phyloP scores from a whole-genome alignment of 2,888 invertebrate genomes.

The Lepas anatifera region DNA sequence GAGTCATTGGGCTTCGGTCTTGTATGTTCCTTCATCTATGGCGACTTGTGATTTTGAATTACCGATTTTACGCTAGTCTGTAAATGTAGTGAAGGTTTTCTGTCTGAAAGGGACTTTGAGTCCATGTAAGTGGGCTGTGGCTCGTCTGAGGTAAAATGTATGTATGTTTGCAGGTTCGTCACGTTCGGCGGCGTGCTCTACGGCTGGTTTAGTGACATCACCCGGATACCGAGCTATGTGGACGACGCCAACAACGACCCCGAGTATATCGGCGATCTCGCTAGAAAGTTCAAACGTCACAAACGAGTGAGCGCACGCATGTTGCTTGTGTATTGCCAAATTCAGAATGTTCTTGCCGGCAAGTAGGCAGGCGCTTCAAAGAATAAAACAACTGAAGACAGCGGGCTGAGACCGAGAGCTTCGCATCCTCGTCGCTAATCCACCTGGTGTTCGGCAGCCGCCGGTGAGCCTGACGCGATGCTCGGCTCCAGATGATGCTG shows the following conservation, averaged over 20 bases:
- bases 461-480: conserved; percentile 68
- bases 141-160: neutral
- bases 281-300: neutral
- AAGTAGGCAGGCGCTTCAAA: no score
- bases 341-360: no score
- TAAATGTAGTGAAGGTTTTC: no score
- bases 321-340: no score
- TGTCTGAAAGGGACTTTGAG: no score
- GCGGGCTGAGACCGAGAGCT: neutral
- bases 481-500: conserved; percentile 58
- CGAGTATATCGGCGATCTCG: neutral
- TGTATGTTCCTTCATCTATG: no score
- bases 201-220: neutral
- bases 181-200: neutral
- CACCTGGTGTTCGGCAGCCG: conserved; percentile 43
- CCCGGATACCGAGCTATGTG: neutral
- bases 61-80: no score
- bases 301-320: neutral
- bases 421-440: neutral
- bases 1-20: no score
- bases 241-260: conserved; percentile 2
- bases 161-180: neutral
- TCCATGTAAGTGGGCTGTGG: neutral
- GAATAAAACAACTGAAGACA: no score
- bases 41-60: no score